A percentile compares a stretch with the other conserved stretches of the same genome.
Conservation (phyloP, 2,113 vertebrate species). For the Peromyscus polionotus region DNA sequence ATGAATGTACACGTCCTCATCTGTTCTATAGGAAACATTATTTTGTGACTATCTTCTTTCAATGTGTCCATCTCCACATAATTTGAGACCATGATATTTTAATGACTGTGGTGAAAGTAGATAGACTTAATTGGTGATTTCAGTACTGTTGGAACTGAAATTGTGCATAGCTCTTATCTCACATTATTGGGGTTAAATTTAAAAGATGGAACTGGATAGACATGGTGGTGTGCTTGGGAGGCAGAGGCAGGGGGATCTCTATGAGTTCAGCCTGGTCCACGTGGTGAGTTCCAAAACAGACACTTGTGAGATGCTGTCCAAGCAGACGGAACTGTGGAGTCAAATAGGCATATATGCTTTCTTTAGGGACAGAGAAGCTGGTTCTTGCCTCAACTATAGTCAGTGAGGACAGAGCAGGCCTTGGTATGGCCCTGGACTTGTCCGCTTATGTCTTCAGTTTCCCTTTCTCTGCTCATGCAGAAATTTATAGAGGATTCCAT, state of each 20-base stretch:
- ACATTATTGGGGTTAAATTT: conserved; percentile 1
- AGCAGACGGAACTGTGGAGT: neutral
- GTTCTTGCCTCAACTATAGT: neutral
- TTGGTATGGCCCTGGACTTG: neutral
- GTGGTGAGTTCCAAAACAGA: neutral
- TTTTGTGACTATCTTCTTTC: neutral
- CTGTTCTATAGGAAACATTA: neutral
- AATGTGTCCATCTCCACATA: neutral
- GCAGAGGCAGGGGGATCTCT: neutral
- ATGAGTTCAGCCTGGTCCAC: neutral
- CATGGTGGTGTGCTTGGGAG: neutral
- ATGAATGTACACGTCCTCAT: neutral
- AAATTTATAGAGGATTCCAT: neutral
- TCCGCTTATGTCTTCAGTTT: neutral
- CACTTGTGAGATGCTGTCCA: neutral
- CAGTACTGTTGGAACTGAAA: neutral
- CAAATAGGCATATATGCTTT: neutral
- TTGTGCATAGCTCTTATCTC: neutral
- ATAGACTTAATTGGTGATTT: neutral
- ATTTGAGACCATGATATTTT: neutral
- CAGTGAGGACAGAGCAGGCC: neutral
- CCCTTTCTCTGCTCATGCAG: neutral
- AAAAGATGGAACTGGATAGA: neutral
- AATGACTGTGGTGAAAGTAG: neutral
- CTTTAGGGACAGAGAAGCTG: neutral